Base-by-base conservation (phyloP, 2,888 invertebrate species). In the Tachina lurida region DNA sequence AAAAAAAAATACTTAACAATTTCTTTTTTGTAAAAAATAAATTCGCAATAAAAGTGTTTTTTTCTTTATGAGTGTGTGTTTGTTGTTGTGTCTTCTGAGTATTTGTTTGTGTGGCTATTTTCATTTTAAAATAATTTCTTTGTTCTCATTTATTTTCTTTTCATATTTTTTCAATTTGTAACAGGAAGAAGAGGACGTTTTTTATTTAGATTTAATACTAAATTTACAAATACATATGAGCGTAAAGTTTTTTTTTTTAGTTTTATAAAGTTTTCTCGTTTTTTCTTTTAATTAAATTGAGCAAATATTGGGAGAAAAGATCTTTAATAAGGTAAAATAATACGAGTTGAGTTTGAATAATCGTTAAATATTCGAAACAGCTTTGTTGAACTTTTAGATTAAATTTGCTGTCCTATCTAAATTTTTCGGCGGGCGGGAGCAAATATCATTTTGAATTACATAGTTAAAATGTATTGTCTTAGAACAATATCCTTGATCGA, bases 241-340 rank as follows among this genome's bases (percentile, higher is more conserved):
- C 85, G 79, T 74, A 81, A 63, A 70, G 63, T 79, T 68, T 8
- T n/a, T 54, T n/a, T 54, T 60, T 68, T 67, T n/a, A 56, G 62
- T 49, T 74, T 62, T 19, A 54, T 74, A 60, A 31, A 10, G 22
- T 19, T 22, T 19, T 15, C 39, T 78, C n/a, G 60, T 65, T 15
- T 73, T n/a, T 77, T 80, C 71, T 83, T 79, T 82, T 67, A 80
- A 76, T 60, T 77, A 73, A 68, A 83, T 86, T 87, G 87, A 87
- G 87, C 87, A 86, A n/a, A 78, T 82, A 12, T 67, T 79, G 68
- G 47, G 62, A 77, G 15, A n/a, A 54, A 54, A 63, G 19, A 45
- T 60, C 13, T 60, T 45, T 15, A 78, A 39, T 39, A 15, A 43
- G 60, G 31, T n/a, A 10, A 71, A 73, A 63, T 47, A 41, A 58